These are phyloP conservation scores for Itoplectis maculator DNA, from an alignment of 2,888 invertebrate genomes.

Conservation along the genomic window DNA sequence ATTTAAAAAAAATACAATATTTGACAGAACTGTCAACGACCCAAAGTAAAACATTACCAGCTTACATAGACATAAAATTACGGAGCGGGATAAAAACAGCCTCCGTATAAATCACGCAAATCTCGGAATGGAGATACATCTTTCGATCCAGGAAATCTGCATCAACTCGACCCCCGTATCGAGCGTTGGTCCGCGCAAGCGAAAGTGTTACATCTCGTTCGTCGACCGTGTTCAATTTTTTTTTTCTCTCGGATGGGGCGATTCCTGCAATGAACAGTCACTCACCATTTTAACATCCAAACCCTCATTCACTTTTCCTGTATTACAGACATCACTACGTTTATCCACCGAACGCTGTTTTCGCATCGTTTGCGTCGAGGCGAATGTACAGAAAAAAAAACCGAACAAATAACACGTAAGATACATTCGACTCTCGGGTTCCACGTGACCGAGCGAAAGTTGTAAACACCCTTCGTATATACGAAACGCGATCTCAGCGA, in stretches of 20 bases:
- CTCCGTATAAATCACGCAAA: background rate
- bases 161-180: background rate
- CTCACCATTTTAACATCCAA: background rate
- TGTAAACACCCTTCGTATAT: conserved; percentile 41
- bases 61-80: background rate
- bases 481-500: conserved; percentile 37
- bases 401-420: background rate
- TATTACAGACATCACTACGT: background rate
- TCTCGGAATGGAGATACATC: background rate
- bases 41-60: background rate
- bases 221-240: background rate
- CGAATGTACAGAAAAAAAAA: conserved; percentile 37
- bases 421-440: conserved; percentile 26
- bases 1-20: too few relatives aligned
- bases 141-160: background rate
- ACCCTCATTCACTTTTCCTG: background rate
- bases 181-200: background rate
- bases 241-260: conserved; percentile 11
- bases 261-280: background rate
- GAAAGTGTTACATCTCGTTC: background rate
- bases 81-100: background rate
- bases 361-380: background rate
- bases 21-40: too few relatives aligned
- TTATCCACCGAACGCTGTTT: background rate
- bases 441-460: conserved; percentile 54